Percentiles rank a stretch among this genome's conserved stretches.
Evolutionary conservation across 2,113 vertebrate species (phyloP).

Genomic region (Cepphus grylle): DNA sequence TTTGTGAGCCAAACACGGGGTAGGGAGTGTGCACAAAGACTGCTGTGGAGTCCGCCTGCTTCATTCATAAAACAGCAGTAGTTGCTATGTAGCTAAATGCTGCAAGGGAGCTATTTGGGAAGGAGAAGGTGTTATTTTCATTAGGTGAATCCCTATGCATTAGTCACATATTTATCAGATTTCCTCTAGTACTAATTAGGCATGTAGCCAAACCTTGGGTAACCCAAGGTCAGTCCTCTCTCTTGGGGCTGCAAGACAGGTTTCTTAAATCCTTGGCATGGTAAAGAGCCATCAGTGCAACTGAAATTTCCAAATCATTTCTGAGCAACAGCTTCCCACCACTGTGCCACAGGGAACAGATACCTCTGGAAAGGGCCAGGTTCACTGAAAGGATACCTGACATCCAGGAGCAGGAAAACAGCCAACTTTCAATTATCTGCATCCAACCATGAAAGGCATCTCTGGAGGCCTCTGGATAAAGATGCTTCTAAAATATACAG

Average conservation of each 20-base stretch:
- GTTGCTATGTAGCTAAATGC: background rate
- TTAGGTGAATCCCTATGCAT: background rate
- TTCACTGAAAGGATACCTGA: background rate
- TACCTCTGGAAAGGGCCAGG: background rate
- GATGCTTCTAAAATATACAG: background rate
- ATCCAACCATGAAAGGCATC: background rate
- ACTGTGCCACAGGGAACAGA: background rate
- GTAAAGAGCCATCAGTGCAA: background rate
- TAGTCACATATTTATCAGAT: background rate
- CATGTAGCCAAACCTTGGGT: background rate
- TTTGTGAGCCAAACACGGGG: background rate
- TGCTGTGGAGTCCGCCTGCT: background rate
- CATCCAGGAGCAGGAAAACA: background rate
- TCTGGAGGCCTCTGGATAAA: background rate
- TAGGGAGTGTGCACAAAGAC: fast-evolving
- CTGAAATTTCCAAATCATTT: background rate
- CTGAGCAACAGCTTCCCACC: background rate
- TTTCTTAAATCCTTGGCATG: background rate
- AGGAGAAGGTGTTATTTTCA: background rate
- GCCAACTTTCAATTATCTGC: background rate
- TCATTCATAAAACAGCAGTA: background rate
- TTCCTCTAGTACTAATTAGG: background rate
- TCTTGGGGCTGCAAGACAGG: background rate
- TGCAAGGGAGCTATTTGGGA: background rate
- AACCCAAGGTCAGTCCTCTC: background rate